A percentile compares a stretch with the other conserved stretches of the same genome.
phyloP scores from a whole-genome alignment of 2,797 vertebrate genomes.

The Silurus aristotelis region DNA sequence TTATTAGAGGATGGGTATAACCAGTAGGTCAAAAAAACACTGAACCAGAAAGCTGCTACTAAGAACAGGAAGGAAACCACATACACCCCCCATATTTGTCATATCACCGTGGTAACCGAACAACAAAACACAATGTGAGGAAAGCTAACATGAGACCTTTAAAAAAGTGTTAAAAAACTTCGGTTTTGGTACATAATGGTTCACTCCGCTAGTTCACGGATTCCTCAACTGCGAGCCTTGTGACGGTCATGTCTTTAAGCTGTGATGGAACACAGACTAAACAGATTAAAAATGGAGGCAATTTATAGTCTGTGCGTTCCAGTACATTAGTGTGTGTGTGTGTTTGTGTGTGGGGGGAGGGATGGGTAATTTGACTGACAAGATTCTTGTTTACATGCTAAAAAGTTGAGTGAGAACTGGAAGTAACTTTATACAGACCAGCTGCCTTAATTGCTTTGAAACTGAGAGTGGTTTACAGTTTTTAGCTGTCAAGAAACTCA shows the following conservation, averaged over 20 bases:
- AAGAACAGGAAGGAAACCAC: slow-evolving; percentile 51
- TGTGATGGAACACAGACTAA: slow-evolving; percentile 30
- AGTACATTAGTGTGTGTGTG: slow-evolving; percentile 22
- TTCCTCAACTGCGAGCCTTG: neutral
- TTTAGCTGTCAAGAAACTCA: slow-evolving; percentile 31
- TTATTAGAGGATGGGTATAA: slow-evolving; percentile 10
- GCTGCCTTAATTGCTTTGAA: slow-evolving; percentile 16
- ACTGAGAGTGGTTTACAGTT: slow-evolving; percentile 18
- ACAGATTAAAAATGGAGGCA: slow-evolving; percentile 19
- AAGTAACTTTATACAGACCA: slow-evolving; percentile 33
- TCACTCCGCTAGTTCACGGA: neutral
- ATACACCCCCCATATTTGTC: neutral
- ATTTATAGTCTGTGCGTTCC: slow-evolving; percentile 30
- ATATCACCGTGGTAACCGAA: slow-evolving; percentile 53
- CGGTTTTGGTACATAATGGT: neutral
- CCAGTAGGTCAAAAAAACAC: slow-evolving; percentile 21
- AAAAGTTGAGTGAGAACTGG: slow-evolving; percentile 10
- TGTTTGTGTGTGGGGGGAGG: neutral
- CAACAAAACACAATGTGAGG: slow-evolving; percentile 28
- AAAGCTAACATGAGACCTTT: slow-evolving; percentile 14
- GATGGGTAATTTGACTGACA: slow-evolving; percentile 23
- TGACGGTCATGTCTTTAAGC: slow-evolving; percentile 9
- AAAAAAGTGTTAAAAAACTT: slow-evolving; percentile 19
- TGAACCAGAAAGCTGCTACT: slow-evolving; percentile 34
- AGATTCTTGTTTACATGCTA: slow-evolving; percentile 36